Base-by-base conservation (phyloP, 2,888 invertebrate genomes). In the Polymixis lichenea region DNA sequence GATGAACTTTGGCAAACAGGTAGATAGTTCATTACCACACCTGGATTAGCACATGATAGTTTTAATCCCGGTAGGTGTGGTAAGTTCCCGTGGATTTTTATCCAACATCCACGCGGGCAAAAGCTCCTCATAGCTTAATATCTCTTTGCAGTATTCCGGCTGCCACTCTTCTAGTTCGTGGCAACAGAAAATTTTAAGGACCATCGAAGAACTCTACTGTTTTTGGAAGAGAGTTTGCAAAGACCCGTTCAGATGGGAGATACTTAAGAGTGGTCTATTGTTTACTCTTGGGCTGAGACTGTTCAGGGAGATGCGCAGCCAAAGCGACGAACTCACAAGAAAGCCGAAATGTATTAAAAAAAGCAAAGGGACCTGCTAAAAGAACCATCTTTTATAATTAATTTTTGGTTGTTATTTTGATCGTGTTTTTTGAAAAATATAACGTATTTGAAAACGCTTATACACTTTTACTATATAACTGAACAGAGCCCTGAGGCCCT, bases 211-310 rank as follows among this genome's bases (percentile, higher is more conserved):
- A 15, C 17, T 82, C 2, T 75, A 61, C 55, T 11, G 38, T 13
- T 62, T 43, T 46, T 86, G 83, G 72, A 60, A 70, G 19, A 66
- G 28, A 9, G 6, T 85, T 5, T 82, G 74, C 61, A 62, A 62
- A 25, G 85, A 85, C 46, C 80, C 77, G 15, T 86, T 70, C 56
- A 38, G 70, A 49, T 76, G 72, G 64, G 55, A 82, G 49, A 28
- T 60, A 65, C 55, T 77, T 77, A 82, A 89, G 77, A 77, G 76
- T 77, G 25, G 85, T 76, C 7, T 77, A 61, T 55, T 69, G 46
- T 68, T 83, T 84, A 56, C 71, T 6, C 32, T 86, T 13, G 86
- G 86, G 22, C 13, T 77, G 51, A 32, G 22, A 25, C 51, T 77
- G 64, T 80, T 77, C 46, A 22, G 22, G 7, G 64, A 74, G 22